A percentile compares a stretch with the other conserved stretches of the same genome.
Evolutionary conservation across 2,888 invertebrate genomes (phyloP).

Genomic region (Nymphalis polychloros): DNA sequence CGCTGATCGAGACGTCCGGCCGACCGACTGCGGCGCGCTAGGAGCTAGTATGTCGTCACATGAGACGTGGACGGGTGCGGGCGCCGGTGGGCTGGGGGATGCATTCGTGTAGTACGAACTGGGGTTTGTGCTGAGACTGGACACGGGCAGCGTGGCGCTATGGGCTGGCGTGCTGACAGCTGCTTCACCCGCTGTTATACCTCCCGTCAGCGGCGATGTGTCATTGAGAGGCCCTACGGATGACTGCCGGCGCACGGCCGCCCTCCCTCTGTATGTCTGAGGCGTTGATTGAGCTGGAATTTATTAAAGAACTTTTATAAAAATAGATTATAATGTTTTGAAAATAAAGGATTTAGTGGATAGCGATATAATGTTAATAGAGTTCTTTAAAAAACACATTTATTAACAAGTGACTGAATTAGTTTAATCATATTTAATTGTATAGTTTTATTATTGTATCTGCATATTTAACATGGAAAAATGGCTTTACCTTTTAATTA

Average conservation of each 20-base stretch:
- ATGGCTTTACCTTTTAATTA: constrained; percentile 2
- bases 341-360: not conserved
- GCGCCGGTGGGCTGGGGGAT: constrained; percentile 81
- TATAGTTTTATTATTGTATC: not conserved
- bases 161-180: constrained; percentile 75
- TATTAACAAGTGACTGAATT: not conserved
- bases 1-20: constrained; percentile 72
- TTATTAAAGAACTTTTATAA: constrained; percentile 13
- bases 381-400: constrained; percentile 8
- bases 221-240: constrained; percentile 83
- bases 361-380: not conserved
- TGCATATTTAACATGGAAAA: constrained; percentile 8
- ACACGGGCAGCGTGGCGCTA: constrained; percentile 78
- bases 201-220: constrained; percentile 73
- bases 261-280: constrained; percentile 81
- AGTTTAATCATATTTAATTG: no score
- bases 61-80: constrained; percentile 70
- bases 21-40: constrained; percentile 54
- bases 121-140: constrained; percentile 76
- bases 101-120: constrained; percentile 84
- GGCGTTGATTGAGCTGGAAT: constrained; percentile 84
- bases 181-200: constrained; percentile 62
- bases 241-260: constrained; percentile 83
- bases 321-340: not conserved
- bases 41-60: constrained; percentile 75